Percentiles rank a stretch among this genome's conserved stretches.
Evolutionary conservation across 2,888 invertebrate species (phyloP).

Genomic region (Monoplex corrugatus): DNA sequence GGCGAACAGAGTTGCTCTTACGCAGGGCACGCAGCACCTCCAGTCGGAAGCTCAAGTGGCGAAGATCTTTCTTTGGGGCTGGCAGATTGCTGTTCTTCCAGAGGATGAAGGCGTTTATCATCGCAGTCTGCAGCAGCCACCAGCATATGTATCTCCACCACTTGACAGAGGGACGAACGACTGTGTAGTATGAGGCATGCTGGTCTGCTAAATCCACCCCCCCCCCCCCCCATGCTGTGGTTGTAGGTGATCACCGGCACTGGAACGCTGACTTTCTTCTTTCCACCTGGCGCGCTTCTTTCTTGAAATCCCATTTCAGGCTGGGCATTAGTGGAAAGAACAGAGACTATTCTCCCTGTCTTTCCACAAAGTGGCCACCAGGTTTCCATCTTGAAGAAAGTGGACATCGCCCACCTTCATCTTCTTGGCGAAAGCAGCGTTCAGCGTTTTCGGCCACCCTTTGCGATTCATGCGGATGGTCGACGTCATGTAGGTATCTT

Average conservation of each 20-base stretch:
- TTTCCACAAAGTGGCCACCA: slow-evolving; percentile 37
- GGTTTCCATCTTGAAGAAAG: slow-evolving; percentile 36
- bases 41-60: too few species aligned
- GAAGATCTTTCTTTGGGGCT: too few species aligned
- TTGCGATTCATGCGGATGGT: slow-evolving; percentile 20
- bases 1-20: not conserved
- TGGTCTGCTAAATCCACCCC: slow-evolving; percentile 48
- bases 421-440: not conserved
- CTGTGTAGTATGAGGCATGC: slow-evolving; percentile 48
- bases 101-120: too few species aligned
- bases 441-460: slow-evolving; percentile 23
- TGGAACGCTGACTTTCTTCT: not conserved
- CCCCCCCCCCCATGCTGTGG: slow-evolving; percentile 46
- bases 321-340: slow-evolving; percentile 35
- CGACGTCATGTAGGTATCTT: not conserved
- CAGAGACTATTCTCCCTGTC: slow-evolving; percentile 21
- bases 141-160: too few species aligned
- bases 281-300: not conserved
- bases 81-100: too few species aligned
- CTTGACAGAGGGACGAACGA: too few species aligned
- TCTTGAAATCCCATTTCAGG: not conserved
- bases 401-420: slow-evolving; percentile 29
- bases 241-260: slow-evolving; percentile 33
- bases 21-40: not conserved
- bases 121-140: too few species aligned